Conservation (phyloP, 2,888 invertebrate species). For the Pseudoips prasinana region DNA sequence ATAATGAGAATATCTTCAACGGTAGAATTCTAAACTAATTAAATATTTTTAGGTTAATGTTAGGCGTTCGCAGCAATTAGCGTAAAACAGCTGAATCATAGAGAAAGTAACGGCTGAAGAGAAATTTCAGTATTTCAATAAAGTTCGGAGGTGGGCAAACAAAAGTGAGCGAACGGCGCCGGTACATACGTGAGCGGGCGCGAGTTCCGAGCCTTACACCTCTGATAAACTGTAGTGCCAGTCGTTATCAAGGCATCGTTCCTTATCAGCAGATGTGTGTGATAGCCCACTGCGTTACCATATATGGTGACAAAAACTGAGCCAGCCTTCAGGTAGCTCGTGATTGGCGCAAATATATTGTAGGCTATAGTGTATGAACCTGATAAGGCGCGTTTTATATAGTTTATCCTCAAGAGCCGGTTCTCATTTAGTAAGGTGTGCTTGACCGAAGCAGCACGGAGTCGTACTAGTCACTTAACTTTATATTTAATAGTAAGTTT, state of each 20-base stretch:
- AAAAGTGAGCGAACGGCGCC: slow-evolving; percentile 17
- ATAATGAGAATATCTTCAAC: slow-evolving; percentile 43
- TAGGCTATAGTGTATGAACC: slow-evolving; percentile 74
- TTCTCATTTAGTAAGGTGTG: slow-evolving; percentile 69
- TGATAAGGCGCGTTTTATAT: slow-evolving; percentile 81
- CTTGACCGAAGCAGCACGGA: slow-evolving; percentile 64
- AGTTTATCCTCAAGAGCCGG: slow-evolving; percentile 72
- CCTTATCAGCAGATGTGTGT: slow-evolving; percentile 57
- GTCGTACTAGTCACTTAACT: slow-evolving; percentile 60
- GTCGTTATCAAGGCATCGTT: slow-evolving; percentile 57
- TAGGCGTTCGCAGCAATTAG: slow-evolving; percentile 50
- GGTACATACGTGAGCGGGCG: slow-evolving; percentile 33
- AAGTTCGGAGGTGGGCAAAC: slow-evolving; percentile 22
- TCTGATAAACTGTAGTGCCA: slow-evolving; percentile 20
- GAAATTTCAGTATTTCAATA: slow-evolving; percentile 39
- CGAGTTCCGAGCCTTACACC: slow-evolving; percentile 27
- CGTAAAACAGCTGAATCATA: slow-evolving; percentile 56
- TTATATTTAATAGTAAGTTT: slow-evolving; percentile 68
- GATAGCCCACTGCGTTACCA: slow-evolving; percentile 80
- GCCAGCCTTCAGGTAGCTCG: slow-evolving; percentile 78
- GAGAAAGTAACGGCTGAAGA: slow-evolving; percentile 57
- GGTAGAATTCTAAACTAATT: slow-evolving; percentile 49
- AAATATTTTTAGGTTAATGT: slow-evolving; percentile 60
- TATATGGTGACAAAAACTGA: slow-evolving; percentile 88
- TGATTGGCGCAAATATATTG: slow-evolving; percentile 84